Base-by-base conservation (phyloP, 2,888 invertebrate genomes). In the Bellardia bayeri region DNA sequence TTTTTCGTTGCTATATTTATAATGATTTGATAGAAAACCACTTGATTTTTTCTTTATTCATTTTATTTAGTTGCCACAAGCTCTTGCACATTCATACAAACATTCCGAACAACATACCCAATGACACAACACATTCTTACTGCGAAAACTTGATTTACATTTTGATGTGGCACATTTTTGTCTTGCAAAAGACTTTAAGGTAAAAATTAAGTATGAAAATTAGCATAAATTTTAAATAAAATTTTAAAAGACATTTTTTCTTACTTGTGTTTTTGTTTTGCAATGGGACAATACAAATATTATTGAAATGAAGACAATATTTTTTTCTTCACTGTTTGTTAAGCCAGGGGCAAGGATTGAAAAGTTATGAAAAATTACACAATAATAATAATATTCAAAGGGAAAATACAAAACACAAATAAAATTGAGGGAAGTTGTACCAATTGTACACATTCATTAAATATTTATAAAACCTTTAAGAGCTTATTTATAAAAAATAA, bases 141-240 rank as follows among this genome's bases (percentile, higher is more conserved):
- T 54, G 2, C 42, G 13, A 58, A 54, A 56, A 76, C 49, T 71
- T 80, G 75, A 86, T 83, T 82, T 86, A 80, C 75, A 83, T 83
- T 75, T 83, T 83, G 30, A 80, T 80, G 79, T 66, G 58, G 51
- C 80, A 86, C 40, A 61, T 58, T 72, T 82, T 72, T 63, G 42
- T 63, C 1, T 42, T 76, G 54, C 56, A 80, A 75, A 80, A 75
- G 56, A 75, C 80, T 83, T 83, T 69, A 80, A 86, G 79, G 79
- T 86, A 86, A 63, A 42, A 83, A 75, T 68, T 64, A 83, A 76
- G 37, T 9, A n/a, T 49, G 42, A 58, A 82, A 79, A 81, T 86
- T 83, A 80, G 71, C 83, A 86, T 86, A 86, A 80, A 75, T 80
- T 83, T 80, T 7, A 66, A 76, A 75, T 76, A 64, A 83, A 83